Base-by-base conservation (phyloP, 2,113 vertebrate genomes). In the Hirundichthys speculiger region DNA sequence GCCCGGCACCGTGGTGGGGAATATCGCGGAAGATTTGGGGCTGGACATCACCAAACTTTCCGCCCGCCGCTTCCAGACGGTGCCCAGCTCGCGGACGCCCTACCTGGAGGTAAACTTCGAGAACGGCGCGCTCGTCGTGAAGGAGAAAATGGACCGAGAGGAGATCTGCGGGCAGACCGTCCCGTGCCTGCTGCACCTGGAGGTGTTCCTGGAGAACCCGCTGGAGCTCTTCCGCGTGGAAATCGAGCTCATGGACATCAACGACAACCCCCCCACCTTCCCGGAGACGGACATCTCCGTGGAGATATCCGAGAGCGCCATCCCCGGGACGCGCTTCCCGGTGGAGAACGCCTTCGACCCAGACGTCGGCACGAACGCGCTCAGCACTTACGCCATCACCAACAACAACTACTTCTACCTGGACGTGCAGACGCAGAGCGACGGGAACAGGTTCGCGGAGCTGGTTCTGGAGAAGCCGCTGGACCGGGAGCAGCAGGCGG, bases 31-130 rank as follows among this genome's bases (percentile, higher is more conserved):
- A 89, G 96, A 97, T 86, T 91, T 98, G 93, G 96, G 96, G 85
- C 93, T 98, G 93, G 96, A 97, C 95, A 95, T 98, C 78, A 98
- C 96, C 83, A 96, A 98, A 95, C 95, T 98, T 94, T 96, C 96
- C 39, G 94, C 94, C 85, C 95, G 96, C 85, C 92, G 95, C 64
- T 98, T 97, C 76, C 96, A 97, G 89, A 95, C 95, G 68, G 96
- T 94, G 89, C 94, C 95, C 63, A 97, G 95, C 77, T 97, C 96
- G 2, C 91, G 96, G 86, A 96, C 94, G 75, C 95, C 95, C 66
- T 96, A 97, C 80, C 88, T 98, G 91, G 95, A 96, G 79, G 94
- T 98, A 85, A 96, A 98, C 92, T 92, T 98, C 72, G 96, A 98
- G 73, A 98, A 95, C 55, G 96, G 96, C 3, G 94, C 96, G 69